Evolutionary conservation across 2,113 vertebrate species (phyloP).

Genomic region (Corythornis vintsioides): DNA sequence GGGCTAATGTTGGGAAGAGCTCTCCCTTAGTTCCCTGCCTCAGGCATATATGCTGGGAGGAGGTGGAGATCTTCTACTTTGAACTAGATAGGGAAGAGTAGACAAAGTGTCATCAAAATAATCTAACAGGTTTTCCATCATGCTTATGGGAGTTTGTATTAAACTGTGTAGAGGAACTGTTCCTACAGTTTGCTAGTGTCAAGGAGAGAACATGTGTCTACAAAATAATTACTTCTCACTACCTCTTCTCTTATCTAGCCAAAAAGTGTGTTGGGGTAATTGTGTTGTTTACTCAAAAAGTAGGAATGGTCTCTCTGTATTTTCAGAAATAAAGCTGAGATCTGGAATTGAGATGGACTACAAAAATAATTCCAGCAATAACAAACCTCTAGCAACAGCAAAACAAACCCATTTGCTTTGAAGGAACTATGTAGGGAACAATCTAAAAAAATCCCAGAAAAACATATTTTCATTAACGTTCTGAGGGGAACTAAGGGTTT

Average conservation of each 20-base stretch:
- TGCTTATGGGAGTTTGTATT: background rate
- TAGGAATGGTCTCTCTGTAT: background rate
- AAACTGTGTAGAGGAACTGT: background rate
- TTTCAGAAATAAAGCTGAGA: background rate
- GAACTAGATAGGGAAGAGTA: background rate
- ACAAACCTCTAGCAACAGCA: background rate
- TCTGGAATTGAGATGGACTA: background rate
- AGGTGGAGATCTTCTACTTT: background rate
- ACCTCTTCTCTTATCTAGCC: background rate
- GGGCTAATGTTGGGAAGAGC: background rate
- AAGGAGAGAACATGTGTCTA: background rate
- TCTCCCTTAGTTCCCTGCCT: background rate
- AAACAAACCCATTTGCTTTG: background rate
- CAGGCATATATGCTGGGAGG: background rate
- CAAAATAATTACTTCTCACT: background rate
- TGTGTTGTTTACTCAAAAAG: background rate
- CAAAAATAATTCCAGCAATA: background rate
- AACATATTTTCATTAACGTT: background rate
- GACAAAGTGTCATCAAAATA: background rate
- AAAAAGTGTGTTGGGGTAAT: background rate
- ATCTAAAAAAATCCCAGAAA: accelerated
- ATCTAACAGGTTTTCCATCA: background rate
- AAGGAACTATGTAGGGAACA: background rate
- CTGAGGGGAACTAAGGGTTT: background rate
- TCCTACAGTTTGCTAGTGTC: background rate